phyloP scores from a whole-genome alignment of 1,140 invertebrate genomes.

The Zaprionus tsacasi region DNA sequence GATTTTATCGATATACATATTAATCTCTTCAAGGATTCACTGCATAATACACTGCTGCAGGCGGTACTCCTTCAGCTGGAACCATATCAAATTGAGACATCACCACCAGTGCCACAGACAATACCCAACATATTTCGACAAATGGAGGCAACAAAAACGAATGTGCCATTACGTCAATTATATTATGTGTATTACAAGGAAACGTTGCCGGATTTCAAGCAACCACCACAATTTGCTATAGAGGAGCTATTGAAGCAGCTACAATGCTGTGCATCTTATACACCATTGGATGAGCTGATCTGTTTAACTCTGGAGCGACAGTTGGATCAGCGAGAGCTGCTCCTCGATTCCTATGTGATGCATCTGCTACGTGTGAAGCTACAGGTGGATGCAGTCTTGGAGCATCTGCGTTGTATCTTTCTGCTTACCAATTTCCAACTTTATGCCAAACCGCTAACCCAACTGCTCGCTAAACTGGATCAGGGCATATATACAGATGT shows the following conservation, averaged over 20 bases:
- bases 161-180: slow-evolving; percentile 20
- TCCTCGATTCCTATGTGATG: slow-evolving; percentile 27
- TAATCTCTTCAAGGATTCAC: neutral
- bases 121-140: slow-evolving; percentile 36
- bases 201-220: neutral
- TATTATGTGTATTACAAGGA: slow-evolving; percentile 37
- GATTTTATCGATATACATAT: slow-evolving; percentile 21
- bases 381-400: neutral
- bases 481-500: neutral
- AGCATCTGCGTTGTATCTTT: slow-evolving; percentile 13
- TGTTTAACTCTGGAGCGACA: slow-evolving; percentile 5
- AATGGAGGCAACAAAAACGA: neutral
- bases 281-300: slow-evolving; percentile 38
- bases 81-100: slow-evolving; percentile 9
- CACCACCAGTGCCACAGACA: rapidly evolving
- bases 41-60: slow-evolving; percentile 18
- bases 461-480: neutral
- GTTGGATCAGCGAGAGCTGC: slow-evolving; percentile 5
- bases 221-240: neutral
- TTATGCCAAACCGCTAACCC: neutral
- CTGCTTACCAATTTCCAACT: slow-evolving; percentile 5
- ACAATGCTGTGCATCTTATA: slow-evolving; percentile 11
- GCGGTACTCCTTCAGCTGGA: slow-evolving; percentile 6
- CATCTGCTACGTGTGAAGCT: slow-evolving; percentile 8
- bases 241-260: slow-evolving; percentile 28